Conservation (phyloP, 2,888 invertebrate species). For the Polia nebulosa region DNA sequence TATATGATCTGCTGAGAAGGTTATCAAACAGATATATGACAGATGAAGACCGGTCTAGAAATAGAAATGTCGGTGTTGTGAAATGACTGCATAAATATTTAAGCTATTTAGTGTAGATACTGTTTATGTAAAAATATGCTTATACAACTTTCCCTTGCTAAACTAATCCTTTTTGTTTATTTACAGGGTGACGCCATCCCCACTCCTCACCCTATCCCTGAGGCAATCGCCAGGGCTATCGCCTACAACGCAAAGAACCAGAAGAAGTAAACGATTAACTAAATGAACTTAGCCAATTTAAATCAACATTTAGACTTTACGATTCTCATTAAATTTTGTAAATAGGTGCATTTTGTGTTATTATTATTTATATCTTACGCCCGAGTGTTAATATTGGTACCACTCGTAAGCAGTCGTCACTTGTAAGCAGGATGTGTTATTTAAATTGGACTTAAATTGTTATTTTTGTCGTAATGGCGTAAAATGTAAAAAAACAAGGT, state of each 20-base stretch:
- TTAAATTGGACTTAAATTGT: constrained; percentile 38
- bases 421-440: constrained; percentile 34
- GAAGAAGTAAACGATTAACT: constrained; percentile 61
- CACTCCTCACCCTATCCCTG: constrained; percentile 89
- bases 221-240: constrained; percentile 86
- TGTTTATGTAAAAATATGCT: constrained; percentile 13
- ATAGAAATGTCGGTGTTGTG: constrained; percentile 11
- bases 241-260: constrained; percentile 72
- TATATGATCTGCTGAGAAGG: constrained; percentile 4
- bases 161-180: constrained; percentile 30
- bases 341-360: constrained; percentile 36
- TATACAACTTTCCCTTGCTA: constrained; percentile 1
- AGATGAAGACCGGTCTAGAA: constrained; percentile 18
- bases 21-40: neutral
- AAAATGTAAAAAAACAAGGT: constrained; percentile 37
- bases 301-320: constrained; percentile 18
- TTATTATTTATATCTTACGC: constrained; percentile 27
- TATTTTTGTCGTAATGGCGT: constrained; percentile 24
- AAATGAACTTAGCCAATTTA: constrained; percentile 15
- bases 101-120: neutral
- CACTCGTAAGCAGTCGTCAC: neutral
- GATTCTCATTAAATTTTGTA: constrained; percentile 25
- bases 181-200: constrained; percentile 87
- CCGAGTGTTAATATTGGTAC: constrained; percentile 5
- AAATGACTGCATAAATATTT: constrained; percentile 10